Evolutionary conservation across 2,888 invertebrate species (phyloP).

Genomic region (Epsilonema sp.): DNA sequence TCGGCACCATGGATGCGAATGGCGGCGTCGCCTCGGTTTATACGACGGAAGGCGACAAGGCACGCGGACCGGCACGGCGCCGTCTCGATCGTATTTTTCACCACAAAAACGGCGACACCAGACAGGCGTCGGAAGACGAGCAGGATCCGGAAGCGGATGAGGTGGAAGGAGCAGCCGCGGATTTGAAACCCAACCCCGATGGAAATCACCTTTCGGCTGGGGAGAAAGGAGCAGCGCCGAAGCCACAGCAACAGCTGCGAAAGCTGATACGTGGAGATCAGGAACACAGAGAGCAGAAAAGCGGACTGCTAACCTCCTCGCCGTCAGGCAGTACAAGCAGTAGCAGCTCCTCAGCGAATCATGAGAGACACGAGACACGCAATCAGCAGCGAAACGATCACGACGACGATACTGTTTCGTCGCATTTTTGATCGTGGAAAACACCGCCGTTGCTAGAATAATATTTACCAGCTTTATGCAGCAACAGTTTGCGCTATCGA

Average conservation of each 20-base stretch:
- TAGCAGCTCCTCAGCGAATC: neutral
- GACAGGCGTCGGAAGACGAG: neutral
- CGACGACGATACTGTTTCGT: too few relatives aligned
- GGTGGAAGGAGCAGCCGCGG: too few relatives aligned
- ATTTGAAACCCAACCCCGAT: neutral
- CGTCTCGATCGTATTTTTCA: slow-evolving; percentile 19
- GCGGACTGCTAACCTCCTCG: neutral
- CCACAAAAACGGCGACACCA: neutral
- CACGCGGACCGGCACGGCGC: slow-evolving; percentile 20
- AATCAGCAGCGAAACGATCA: too few relatives aligned
- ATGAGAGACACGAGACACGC: neutral
- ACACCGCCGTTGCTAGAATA: too few relatives aligned
- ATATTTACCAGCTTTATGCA: too few relatives aligned
- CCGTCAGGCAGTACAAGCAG: neutral
- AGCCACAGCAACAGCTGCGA: neutral
- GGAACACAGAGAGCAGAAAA: neutral
- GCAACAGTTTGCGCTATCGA: too few relatives aligned
- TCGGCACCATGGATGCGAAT: slow-evolving; percentile 19
- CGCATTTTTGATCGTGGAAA: too few relatives aligned
- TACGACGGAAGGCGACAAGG: neutral
- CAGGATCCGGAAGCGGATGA: neutral
- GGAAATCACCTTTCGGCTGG: neutral
- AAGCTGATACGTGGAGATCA: too few relatives aligned
- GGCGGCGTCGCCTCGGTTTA: slow-evolving; percentile 6
- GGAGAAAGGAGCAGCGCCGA: neutral